These are phyloP conservation scores for Erebia epiphron DNA, from an alignment of 2,888 invertebrate genomes.

Conservation along the genomic window DNA sequence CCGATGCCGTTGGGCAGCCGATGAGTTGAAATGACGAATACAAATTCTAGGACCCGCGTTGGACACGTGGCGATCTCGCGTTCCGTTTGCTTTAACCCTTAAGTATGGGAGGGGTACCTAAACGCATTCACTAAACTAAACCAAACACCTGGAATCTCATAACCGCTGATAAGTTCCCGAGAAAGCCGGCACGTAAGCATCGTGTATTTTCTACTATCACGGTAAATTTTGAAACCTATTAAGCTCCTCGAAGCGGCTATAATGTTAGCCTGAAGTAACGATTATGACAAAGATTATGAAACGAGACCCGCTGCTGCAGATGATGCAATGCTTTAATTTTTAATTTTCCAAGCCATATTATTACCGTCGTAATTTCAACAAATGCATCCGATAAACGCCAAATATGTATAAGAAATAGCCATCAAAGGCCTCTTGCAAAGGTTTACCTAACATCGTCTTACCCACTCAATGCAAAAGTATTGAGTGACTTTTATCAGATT, in stretches of 20 bases:
- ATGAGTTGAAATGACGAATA: too few relatives aligned
- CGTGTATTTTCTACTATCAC: slow-evolving; percentile 80
- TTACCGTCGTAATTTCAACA: too few relatives aligned
- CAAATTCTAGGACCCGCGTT: too few relatives aligned
- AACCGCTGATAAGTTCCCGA: slow-evolving; percentile 68
- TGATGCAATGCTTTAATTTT: slow-evolving; percentile 11
- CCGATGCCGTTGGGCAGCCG: too few relatives aligned
- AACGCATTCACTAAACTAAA: slow-evolving; percentile 54
- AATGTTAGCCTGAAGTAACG: slow-evolving; percentile 81
- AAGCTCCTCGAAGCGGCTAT: slow-evolving; percentile 80
- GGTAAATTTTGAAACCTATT: slow-evolving; percentile 82
- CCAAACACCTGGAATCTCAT: slow-evolving; percentile 70
- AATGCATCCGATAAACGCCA: too few relatives aligned
- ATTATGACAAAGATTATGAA: slow-evolving; percentile 73
- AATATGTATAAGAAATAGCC: too few relatives aligned
- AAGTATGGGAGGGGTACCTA: slow-evolving; percentile 33
- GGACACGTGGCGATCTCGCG: too few relatives aligned
- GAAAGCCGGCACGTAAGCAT: slow-evolving; percentile 73
- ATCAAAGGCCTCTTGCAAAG: too few relatives aligned
- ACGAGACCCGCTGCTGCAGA: slow-evolving; percentile 19
- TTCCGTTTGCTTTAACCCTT: too few relatives aligned
- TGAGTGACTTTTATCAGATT: too few relatives aligned
- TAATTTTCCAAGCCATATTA: neutral
- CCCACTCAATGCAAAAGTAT: too few relatives aligned
- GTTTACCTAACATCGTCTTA: too few relatives aligned